Evolutionary conservation across 64 coral and sea anemone genomes (phyloP).

Genomic region (Montipora cactus): DNA sequence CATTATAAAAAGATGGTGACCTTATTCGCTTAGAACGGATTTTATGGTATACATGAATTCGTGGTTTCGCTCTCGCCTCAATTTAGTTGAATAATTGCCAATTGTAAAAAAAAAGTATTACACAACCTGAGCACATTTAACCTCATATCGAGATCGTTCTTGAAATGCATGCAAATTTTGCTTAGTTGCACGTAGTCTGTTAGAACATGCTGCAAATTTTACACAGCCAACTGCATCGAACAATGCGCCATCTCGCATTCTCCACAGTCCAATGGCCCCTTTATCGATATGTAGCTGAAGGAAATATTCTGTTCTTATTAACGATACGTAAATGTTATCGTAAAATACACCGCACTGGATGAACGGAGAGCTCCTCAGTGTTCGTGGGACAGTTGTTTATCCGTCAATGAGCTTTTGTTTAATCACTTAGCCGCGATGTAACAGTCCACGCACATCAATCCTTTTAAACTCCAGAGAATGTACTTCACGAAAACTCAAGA

Average conservation of each 20-base stretch:
- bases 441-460: background rate
- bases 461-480: background rate
- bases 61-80: background rate
- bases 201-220: background rate
- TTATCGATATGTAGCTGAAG: no score
- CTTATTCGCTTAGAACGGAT: background rate
- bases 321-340: no score
- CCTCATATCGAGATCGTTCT: no score
- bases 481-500: background rate
- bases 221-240: background rate
- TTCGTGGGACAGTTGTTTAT: background rate
- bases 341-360: no score
- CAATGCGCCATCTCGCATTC: no score
- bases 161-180: no score
- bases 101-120: background rate
- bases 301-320: no score
- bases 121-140: no score
- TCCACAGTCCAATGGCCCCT: no score
- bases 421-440: background rate
- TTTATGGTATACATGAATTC: background rate
- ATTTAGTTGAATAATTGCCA: background rate
- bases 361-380: no score
- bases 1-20: background rate
- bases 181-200: background rate
- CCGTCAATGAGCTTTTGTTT: constrained; percentile 17